phyloP scores from a whole-genome alignment of 2,888 invertebrate species.

The Drosophila affinis region DNA sequence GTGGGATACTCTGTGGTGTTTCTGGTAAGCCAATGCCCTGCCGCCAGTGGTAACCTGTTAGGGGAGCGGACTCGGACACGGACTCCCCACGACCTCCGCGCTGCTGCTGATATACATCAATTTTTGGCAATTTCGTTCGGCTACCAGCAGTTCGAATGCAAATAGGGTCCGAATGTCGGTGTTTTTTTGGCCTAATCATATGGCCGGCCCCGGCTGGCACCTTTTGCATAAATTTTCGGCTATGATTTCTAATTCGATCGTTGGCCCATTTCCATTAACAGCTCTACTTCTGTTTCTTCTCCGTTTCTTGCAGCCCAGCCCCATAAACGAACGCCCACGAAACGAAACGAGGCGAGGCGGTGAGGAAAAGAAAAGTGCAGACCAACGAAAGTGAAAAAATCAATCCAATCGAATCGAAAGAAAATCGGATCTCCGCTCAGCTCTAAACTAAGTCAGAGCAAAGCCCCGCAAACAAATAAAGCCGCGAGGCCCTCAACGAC shows the following conservation, averaged over 20 bases:
- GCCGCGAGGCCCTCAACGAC: conserved; percentile 41
- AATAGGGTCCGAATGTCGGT: conserved; percentile 55
- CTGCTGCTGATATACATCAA: conserved; percentile 41
- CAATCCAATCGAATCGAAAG: conserved; percentile 47
- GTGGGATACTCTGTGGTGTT: conserved; percentile 1
- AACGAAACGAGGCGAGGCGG: conserved; percentile 22
- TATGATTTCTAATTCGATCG: conserved; percentile 46
- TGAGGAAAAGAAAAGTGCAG: conserved; percentile 51
- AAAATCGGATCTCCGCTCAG: conserved; percentile 56
- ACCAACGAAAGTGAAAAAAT: conserved; percentile 49
- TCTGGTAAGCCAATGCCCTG: not conserved
- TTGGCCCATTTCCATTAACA: conserved; percentile 42
- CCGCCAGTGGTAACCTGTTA: conserved; percentile 5
- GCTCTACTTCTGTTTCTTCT: conserved; percentile 44
- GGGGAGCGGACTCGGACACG: no score
- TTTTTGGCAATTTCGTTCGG: conserved; percentile 50
- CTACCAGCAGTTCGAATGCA: conserved; percentile 57
- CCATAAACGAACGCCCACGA: conserved; percentile 38
- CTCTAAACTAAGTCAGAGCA: conserved; percentile 48
- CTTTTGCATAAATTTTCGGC: conserved; percentile 39
- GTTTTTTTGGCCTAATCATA: conserved; percentile 43
- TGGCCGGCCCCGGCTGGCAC: conserved; percentile 12
- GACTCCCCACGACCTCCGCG: conserved; percentile 15
- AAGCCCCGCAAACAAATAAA: conserved; percentile 12
- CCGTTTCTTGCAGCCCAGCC: conserved; percentile 44